Evolutionary conservation across 1,140 invertebrate genomes (phyloP).

Genomic region (Cyclina sinensis): DNA sequence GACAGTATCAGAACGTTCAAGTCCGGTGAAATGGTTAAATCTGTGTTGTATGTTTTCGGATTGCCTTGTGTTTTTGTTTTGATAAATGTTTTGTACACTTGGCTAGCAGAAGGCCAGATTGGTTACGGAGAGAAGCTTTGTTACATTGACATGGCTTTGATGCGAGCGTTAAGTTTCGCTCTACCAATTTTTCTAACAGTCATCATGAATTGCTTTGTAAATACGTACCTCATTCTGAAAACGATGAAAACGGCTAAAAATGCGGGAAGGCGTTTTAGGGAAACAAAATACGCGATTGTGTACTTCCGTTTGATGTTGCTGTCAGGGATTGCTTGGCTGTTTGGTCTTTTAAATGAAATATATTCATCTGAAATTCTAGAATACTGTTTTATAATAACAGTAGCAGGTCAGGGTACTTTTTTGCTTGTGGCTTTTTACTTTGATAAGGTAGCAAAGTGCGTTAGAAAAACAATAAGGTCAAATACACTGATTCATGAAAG

Average conservation of each 20-base stretch:
- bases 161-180: not conserved
- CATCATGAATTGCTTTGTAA: not conserved
- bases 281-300: not conserved
- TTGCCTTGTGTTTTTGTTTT: not conserved
- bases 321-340: not conserved
- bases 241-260: not conserved
- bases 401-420: not conserved
- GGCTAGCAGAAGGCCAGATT: not conserved
- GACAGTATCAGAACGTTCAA: not conserved
- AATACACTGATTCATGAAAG: too few species aligned
- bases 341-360: conserved; percentile 1
- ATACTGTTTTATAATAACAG: not conserved
- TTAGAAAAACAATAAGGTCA: too few species aligned
- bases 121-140: not conserved
- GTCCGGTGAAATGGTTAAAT: not conserved
- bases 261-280: not conserved
- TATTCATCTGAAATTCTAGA: not conserved
- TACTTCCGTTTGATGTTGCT: not conserved
- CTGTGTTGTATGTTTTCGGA: not conserved
- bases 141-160: not conserved
- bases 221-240: not conserved
- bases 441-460: not conserved
- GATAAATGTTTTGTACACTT: not conserved
- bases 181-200: not conserved
- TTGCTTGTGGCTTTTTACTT: not conserved